Conservation (phyloP, 2,888 invertebrate species). For the Azorinus chamasolen region DNA sequence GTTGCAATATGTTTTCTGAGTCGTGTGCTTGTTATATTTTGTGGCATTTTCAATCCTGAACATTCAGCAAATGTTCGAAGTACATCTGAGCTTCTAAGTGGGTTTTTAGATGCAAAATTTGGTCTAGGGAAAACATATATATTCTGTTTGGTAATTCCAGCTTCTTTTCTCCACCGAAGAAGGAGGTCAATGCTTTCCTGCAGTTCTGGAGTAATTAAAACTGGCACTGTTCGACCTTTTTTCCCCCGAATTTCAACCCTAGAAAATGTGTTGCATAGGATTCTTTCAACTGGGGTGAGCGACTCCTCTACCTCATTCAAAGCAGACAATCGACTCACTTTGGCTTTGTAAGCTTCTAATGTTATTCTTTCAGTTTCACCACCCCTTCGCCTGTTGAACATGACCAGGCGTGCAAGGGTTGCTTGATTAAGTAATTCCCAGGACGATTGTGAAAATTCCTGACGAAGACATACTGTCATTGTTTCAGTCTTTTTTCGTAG, state of each 20-base stretch:
- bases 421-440: constrained; percentile 26
- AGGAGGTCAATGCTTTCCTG: constrained; percentile 29
- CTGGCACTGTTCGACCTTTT: constrained; percentile 20
- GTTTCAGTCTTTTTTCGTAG: constrained; percentile 1
- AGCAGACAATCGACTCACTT: background rate
- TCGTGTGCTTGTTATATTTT: constrained; percentile 48
- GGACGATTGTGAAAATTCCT: constrained; percentile 19
- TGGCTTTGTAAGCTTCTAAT: constrained; percentile 16
- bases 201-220: constrained; percentile 20
- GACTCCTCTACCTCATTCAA: constrained; percentile 30
- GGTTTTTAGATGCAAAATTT: constrained; percentile 11
- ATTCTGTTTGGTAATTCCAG: constrained; percentile 11
- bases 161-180: constrained; percentile 15
- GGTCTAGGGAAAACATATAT: constrained; percentile 16
- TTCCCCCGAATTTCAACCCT: constrained; percentile 30
- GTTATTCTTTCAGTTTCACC: constrained; percentile 36
- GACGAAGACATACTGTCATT: background rate
- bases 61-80: constrained; percentile 23
- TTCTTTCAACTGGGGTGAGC: constrained; percentile 11
- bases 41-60: constrained; percentile 24
- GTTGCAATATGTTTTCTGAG: constrained; percentile 66
- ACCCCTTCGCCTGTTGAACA: constrained; percentile 33
- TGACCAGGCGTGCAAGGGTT: constrained; percentile 31
- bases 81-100: constrained; percentile 25
- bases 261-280: constrained; percentile 11